Percentiles rank a stretch among this genome's conserved stretches.
phyloP scores from a whole-genome alignment of 2,797 vertebrate species.

The Pipistrellus pygmaeus region DNA sequence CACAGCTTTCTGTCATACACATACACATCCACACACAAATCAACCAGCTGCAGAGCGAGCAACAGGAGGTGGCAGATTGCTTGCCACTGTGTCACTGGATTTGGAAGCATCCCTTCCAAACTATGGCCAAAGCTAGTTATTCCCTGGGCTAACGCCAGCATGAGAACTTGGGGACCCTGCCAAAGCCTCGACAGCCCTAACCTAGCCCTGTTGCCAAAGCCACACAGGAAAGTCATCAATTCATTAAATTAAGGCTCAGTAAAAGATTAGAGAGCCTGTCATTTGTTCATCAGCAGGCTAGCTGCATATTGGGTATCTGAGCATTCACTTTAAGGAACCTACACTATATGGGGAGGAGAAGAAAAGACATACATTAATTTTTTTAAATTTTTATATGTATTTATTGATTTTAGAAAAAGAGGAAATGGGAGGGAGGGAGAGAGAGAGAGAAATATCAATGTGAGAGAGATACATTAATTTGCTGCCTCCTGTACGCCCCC shows the following conservation, averaged over 20 bases:
- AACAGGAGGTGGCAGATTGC: slow-evolving; percentile 79
- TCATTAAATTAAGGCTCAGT: slow-evolving; percentile 71
- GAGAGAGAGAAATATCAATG: not conserved
- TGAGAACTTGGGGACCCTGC: slow-evolving; percentile 67
- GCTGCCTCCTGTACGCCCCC: not conserved
- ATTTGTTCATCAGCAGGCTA: slow-evolving; percentile 22
- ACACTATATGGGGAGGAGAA: not conserved
- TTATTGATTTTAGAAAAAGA: not conserved
- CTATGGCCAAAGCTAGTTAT: slow-evolving; percentile 69
- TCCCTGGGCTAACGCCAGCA: slow-evolving; percentile 72
- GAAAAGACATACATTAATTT: not conserved
- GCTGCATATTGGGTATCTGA: not conserved
- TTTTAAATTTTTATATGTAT: not conserved
- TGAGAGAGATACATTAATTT: not conserved
- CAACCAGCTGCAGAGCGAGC: slow-evolving; percentile 67
- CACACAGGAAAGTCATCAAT: slow-evolving; percentile 74
- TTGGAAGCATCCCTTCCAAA: slow-evolving; percentile 67
- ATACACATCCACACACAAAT: slow-evolving; percentile 63
- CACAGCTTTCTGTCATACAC: slow-evolving; percentile 57
- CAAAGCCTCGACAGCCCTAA: slow-evolving; percentile 69
- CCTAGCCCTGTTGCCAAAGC: slow-evolving; percentile 63
- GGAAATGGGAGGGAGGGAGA: not conserved
- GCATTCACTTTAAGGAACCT: slow-evolving; percentile 26
- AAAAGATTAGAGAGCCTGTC: slow-evolving; percentile 40
- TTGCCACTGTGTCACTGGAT: slow-evolving; percentile 65